Evolutionary conservation across 2,888 invertebrate genomes (phyloP), one percentile per base, ranked within the genome.

Genomic region (Volucella inflata): DNA sequence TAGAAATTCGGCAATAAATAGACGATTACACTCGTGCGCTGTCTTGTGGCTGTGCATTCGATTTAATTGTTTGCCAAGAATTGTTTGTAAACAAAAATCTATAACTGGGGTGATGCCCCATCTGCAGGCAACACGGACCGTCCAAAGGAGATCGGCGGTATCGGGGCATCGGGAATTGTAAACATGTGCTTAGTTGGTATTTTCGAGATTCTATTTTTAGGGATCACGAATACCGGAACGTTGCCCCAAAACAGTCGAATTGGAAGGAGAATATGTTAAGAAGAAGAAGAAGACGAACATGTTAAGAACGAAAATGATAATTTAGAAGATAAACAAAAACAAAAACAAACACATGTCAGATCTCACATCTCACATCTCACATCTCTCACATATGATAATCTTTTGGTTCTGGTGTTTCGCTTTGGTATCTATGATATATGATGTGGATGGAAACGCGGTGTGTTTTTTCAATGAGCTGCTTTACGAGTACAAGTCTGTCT

Each of bases 31-130:
- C 42, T 38, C 53, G 51, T 42, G 46, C 17, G 16, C 38, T 70
- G 55, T 36, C 74, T 77, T 42, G 30, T 64, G 77, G 70, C 62
- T 57, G 67, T 64, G 57, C 72, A 64, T 67, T 64, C 62, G 17
- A 64, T 57, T 68, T 72, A 83, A 82, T 72, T 78, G 78, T 78
- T 70, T 74, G 83, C 78, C 83, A 83, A 83, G 78, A 78, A 75
- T 51, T 83, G 72, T 83, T 78, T 78, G 74, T 83, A 83, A 83
- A 83, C 78, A 83, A 44, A 30, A 30, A 6, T 30, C 50, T n/a
- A 38, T 16, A 67, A 51, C 38, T 62, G 46, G 36, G 40, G 64
- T 57, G 59, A 11, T 57, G 36, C 46, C 30, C 30, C 30, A 30
- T 30, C 30, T 30, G 30, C 6, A 6, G 30, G 6, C 30, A 6